Evolutionary conservation across 2,113 vertebrate genomes (phyloP), one percentile per base, ranked within the genome.

Genomic region (Gymnorhina tibicen): DNA sequence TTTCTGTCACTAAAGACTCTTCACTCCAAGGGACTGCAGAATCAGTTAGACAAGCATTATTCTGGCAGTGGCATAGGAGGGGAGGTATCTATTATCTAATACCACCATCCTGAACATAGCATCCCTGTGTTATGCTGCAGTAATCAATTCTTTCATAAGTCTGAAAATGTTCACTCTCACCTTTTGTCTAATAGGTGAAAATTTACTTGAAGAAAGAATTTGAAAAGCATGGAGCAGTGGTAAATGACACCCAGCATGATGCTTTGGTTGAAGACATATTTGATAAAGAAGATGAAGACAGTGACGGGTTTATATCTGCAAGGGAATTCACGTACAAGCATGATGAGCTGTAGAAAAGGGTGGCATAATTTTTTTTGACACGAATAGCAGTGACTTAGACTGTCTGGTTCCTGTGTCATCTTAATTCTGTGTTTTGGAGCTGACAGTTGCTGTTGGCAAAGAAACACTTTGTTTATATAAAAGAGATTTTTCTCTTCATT

Each of bases 281-380:
- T 95, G 96, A 98, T 92, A 99, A 99, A 97, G 99, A 99, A 98
- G 99, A 99, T 92, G 98, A 99, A 97, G 99, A 99, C 90, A 97
- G 97, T 68, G 99, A 99, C 18, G 99, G 99, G 42, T 99, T 98
- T 97, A 99, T 99, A 97, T 99, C 99, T 93, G 98, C 99, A 42
- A 98, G 99, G 93, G 99, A 99, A 97, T 99, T 99, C 92, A 99
- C 99, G 1, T 99, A 99, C 97, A 98, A 98, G 93, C 99, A 99
- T 3, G 99, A 99, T 76, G 99, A 99, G 87, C 98, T 99, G 68
- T 99, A 98, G 97, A 95, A 63, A 76, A 84, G 24, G 3, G 3
- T 67, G 79, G 68, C 46, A 32, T 69, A 11, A 62, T 67, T 84
- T 92, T 81, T 82, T 78, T 76, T 39, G 47, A 74, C 37, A 69